Evolutionary conservation across 2,113 vertebrate species (phyloP), one percentile per base, ranked within the genome.

Genomic region (Stercorarius parasiticus): DNA sequence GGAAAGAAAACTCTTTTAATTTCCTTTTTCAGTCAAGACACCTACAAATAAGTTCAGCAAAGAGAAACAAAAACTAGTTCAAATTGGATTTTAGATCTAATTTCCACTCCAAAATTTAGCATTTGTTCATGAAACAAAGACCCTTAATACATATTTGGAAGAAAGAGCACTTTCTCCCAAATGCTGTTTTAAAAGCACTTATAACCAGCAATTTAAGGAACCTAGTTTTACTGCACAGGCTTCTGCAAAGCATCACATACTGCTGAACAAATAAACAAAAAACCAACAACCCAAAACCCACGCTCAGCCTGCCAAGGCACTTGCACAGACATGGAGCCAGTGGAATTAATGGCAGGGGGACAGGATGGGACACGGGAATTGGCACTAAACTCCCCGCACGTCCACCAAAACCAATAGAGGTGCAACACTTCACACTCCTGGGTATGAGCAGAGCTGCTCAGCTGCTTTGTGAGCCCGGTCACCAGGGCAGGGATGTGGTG

Each of bases 221-320:
- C 19, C 26, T 7, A 69, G 53, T 66, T 92, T 94, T 96, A 91
- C 23, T 80, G 88, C 66, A 88, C 53, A 97, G 93, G 49, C 59
- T 91, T 95, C 83, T 91, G 64, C 82, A 92, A 92, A 93, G 69
- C 69, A 91, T 82, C 94, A 92, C 10, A 1, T 80, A 77, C 45
- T 93, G 71, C 52, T 73, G 87, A 95, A 64, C 43, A 96, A 90
- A 83, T 29, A 32, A 65, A 82, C 30, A 42, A n/a, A 6, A 32
- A 42, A 4, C 12, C 32, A 55, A 55, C 34, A n/a, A 58, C 30
- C 2, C 47, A 86, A 62, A 45, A 58, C 26, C 7, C 1, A 3
- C 50, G 10, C 29, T 59, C 49, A 74, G 55, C 12, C 29, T 56
- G 32, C 42, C 80, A 81, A 66, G 64, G 47, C 59, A 52, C 76